Evolutionary conservation across 1,140 invertebrate species (phyloP), one percentile per base, ranked within the genome.

Genomic region (Globodera ellingtonae): DNA sequence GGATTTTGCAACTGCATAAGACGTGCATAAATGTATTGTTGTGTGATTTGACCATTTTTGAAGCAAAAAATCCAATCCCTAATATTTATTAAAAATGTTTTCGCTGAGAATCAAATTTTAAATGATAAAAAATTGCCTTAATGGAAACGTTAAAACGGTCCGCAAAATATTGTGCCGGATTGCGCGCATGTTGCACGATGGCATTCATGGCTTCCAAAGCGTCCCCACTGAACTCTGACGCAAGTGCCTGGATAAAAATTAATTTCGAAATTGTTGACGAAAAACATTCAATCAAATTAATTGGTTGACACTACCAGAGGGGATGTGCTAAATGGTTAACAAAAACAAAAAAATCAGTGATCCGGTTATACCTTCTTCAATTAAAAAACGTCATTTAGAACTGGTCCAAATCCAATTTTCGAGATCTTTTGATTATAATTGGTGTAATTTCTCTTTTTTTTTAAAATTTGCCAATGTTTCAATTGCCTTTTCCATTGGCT

Each of bases 111-210:
- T 35, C 35, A 35, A 35, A 35, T 35, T 1, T 0, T 3, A 62
- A 15, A 13, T 62, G 6, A 18, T 18, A 62, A 18, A 18, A 18
- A 18, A 13, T 70, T 47, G 46, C 67, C 67, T 70, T 93, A 94
- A 98, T 96, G 69, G 94, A 93, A 67, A 94, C 93, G 86, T 97
- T 93, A 15, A 98, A 91, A 84, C 94, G 93, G 88, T 96, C 94
- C 73, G 95, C 95, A 91, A 97, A 97, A 90, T 95, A 97, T 65
- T 93, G 93, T 73, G 95, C 94, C 90, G 94, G 94, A 44, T 67
- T 77, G 24, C 75, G 75, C 46, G 69, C 75, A 13, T 62, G 15
- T 35, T 77, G 52, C 65, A 65, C 65, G 75, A 82, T 75, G 21
- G 94, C 93, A 69, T 95, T 90, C 86, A 95, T 93, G 62, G 94